Conservation (phyloP, 2,113 vertebrate genomes). For the Anhinga rufa region DNA sequence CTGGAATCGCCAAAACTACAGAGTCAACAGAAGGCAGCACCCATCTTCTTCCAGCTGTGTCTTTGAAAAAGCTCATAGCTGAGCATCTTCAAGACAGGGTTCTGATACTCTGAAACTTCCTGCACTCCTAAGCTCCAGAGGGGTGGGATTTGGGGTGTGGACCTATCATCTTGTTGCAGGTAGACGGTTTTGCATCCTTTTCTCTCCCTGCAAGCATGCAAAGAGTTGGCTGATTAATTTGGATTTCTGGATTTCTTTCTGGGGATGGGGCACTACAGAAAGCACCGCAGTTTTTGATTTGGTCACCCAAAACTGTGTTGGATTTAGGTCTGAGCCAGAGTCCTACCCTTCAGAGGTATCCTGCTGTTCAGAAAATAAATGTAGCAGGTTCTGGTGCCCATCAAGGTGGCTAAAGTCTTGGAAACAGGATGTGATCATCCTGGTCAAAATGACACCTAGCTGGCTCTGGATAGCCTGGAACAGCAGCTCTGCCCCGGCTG, state of each 20-base stretch:
- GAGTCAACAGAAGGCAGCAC: neutral
- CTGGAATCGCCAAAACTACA: neutral
- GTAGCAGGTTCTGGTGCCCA: neutral
- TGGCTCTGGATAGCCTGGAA: neutral
- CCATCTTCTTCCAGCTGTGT: neutral
- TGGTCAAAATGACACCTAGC: neutral
- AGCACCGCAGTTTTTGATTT: neutral
- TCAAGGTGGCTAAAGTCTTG: neutral
- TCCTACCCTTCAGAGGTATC: neutral
- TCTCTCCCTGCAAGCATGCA: neutral
- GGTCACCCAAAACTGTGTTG: accelerated
- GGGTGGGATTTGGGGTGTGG: neutral
- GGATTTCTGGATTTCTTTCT: neutral
- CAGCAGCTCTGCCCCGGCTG: neutral
- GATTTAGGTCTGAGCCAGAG: neutral
- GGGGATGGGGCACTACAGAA: neutral
- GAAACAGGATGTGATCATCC: neutral
- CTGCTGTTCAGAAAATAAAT: neutral
- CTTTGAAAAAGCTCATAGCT: neutral
- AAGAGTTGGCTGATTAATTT: neutral
- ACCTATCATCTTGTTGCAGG: neutral
- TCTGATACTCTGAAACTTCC: neutral
- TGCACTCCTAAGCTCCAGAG: neutral
- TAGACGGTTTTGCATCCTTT: neutral
- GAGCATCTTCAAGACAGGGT: neutral